Percentiles rank a stretch among this genome's conserved stretches.
phyloP scores from a whole-genome alignment of 2,113 vertebrate genomes.

The Cyrtonyx montezumae region DNA sequence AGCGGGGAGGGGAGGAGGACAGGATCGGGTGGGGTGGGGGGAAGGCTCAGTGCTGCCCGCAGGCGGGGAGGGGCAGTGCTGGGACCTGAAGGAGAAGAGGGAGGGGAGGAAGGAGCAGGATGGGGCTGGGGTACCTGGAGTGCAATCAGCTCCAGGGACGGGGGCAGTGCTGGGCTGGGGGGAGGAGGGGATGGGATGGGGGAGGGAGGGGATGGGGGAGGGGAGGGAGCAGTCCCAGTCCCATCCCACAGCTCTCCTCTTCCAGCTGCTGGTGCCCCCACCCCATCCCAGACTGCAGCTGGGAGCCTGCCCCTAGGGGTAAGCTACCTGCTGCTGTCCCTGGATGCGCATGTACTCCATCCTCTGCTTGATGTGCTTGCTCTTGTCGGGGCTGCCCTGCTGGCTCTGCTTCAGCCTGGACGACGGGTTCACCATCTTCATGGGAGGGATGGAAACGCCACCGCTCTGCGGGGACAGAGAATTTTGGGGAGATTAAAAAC shows the following conservation, averaged over 20 bases:
- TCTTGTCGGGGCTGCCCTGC: conserved; percentile 92
- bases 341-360: conserved; percentile 92
- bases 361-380: conserved; percentile 89
- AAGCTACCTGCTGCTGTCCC: conserved; percentile 92
- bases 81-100: neutral
- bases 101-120: neutral
- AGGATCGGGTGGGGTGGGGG: neutral
- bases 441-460: conserved; percentile 78
- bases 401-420: conserved; percentile 92
- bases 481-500: neutral
- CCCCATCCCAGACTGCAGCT: neutral
- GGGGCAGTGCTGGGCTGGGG: neutral
- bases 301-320: conserved; percentile 61
- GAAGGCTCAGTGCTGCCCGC: no score
- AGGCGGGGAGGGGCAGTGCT: no score
- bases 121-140: neutral
- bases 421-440: conserved; percentile 86
- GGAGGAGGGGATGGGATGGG: no score
- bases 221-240: neutral
- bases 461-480: conserved; percentile 74
- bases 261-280: neutral
- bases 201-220: no score
- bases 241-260: neutral
- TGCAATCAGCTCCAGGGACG: neutral
- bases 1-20: neutral